Evolutionary conservation across 2,113 vertebrate genomes (phyloP), one percentile per base, ranked within the genome.

Genomic region (Elaphurus davidianus): DNA sequence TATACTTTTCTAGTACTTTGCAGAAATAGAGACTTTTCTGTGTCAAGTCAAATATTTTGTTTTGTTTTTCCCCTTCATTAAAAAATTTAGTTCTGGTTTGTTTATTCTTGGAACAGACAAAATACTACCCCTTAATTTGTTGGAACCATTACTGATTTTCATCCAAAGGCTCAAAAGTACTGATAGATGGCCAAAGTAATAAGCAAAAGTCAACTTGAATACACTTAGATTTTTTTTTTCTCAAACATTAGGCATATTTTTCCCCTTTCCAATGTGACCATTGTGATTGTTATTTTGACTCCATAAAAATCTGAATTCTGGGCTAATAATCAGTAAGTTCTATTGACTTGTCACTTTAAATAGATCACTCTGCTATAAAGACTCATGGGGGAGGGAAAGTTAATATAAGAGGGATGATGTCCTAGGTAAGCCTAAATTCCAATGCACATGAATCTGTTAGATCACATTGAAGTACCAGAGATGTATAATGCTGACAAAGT

Each of bases 91-190:
- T 40, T 86, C 45, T 95, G 6, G 25, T 91, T 93, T 94, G 55
- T 59, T 97, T 97, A 55, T 84, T 55, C 33, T 55, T 67, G 17
- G 81, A 90, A 90, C 17, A 84, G 85, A 96, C 50, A 78, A 88
- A 91, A 59, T 59, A 36, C 43, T 47, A 14, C 40, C 54, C 60
- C 55, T 5, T 0, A 89, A 6, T 95, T 91, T 90, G 28, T 11
- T 55, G 5, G 27, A 97, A 89, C 12, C 13, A 7, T 13, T 95
- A 17, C 85, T 81, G 57, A 96, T 64, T 33, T 90, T n/a, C 16
- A 33, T 40, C 4, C 11, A 57, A 88, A 86, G 45, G 43, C 52
- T 92, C 76, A 36, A 45, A 96, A 60, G 17, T 76, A 40, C 71
- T 43, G 71, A 76, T 43, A 45, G 43, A 57, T 55, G 25, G 4